Percentiles rank a stretch among this genome's conserved stretches.
Evolutionary conservation across 2,113 vertebrate genomes (phyloP).

Genomic region (Serilophus lunatus): DNA sequence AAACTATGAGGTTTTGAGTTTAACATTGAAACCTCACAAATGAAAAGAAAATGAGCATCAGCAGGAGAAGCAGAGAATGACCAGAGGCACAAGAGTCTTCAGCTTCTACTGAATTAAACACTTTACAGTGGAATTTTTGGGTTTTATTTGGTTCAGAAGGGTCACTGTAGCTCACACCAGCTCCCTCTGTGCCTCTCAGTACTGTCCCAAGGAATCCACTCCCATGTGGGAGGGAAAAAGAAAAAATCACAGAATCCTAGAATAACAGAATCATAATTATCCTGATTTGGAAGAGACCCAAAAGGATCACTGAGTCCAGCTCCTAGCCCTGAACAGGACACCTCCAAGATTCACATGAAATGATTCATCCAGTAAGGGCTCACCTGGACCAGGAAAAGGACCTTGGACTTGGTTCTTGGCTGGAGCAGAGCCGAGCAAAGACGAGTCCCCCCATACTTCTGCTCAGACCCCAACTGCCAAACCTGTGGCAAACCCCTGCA

Average conservation of each 20-base stretch:
- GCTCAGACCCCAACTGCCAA: background rate
- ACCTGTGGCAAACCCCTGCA: background rate
- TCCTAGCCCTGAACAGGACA: background rate
- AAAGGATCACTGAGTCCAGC: accelerated
- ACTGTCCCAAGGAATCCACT: background rate
- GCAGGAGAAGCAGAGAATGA: background rate
- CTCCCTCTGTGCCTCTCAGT: background rate
- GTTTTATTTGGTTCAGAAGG: background rate
- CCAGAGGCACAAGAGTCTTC: background rate
- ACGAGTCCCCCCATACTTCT: background rate
- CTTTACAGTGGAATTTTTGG: background rate
- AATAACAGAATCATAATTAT: background rate
- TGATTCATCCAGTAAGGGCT: background rate
- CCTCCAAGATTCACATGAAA: background rate
- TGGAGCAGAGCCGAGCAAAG: background rate
- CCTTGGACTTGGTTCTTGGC: background rate
- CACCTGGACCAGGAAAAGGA: background rate
- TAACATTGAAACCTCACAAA: background rate
- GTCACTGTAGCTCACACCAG: background rate
- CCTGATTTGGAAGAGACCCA: background rate
- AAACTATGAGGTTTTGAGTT: background rate
- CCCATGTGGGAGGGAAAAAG: background rate
- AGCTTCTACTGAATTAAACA: background rate
- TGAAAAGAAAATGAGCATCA: background rate
- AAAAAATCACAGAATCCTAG: background rate